These are phyloP conservation scores for Nomada ruficornis DNA, from an alignment of 2,888 invertebrate genomes.

Conservation along the genomic window DNA sequence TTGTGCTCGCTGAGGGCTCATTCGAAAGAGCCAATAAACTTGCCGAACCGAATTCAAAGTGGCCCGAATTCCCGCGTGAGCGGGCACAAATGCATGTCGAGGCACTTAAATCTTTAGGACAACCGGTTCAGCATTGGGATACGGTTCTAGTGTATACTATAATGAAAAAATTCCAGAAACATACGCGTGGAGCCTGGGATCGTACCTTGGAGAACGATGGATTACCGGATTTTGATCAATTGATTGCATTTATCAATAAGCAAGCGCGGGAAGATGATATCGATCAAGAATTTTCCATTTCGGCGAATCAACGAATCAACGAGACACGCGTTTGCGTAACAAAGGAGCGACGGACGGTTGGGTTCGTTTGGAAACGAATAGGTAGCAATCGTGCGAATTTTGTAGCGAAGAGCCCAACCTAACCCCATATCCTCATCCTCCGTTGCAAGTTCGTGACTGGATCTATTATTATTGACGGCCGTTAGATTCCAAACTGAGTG, in stretches of 20 bases:
- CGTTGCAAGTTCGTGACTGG: conserved; percentile 18
- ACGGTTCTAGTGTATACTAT: not conserved
- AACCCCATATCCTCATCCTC: not conserved
- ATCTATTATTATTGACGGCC: conserved; percentile 69
- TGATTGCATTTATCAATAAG: not conserved
- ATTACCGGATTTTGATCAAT: not conserved
- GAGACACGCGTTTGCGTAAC: too few relatives aligned
- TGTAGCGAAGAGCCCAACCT: too few relatives aligned
- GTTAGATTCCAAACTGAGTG: conserved; percentile 80
- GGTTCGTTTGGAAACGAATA: too few relatives aligned
- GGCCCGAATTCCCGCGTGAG: not conserved
- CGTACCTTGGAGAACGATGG: not conserved
- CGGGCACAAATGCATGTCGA: not conserved
- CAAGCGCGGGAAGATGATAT: not conserved
- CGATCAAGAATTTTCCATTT: too few relatives aligned
- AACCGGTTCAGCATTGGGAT: not conserved
- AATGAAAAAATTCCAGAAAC: not conserved
- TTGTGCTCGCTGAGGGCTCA: too few relatives aligned
- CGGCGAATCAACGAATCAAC: too few relatives aligned
- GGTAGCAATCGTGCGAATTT: too few relatives aligned
- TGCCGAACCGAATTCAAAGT: too few relatives aligned
- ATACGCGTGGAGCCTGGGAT: not conserved
- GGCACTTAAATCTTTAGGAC: not conserved
- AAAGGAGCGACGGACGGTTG: too few relatives aligned
- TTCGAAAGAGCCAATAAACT: too few relatives aligned